These are phyloP conservation scores for Nothoprocta perdicaria DNA, from an alignment of 2,113 vertebrate species.

Conservation along the genomic window DNA sequence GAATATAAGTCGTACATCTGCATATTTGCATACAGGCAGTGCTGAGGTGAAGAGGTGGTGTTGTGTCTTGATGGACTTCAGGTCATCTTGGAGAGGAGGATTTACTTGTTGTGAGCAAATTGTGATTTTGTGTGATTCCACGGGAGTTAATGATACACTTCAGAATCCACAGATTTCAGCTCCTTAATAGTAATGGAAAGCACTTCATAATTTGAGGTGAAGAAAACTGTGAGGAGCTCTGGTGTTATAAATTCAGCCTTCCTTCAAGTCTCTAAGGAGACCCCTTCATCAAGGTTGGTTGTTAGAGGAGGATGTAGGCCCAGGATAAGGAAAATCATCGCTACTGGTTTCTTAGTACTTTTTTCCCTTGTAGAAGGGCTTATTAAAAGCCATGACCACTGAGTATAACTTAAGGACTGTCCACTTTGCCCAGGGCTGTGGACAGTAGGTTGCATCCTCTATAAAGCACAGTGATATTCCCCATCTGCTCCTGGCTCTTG, in stretches of 20 bases:
- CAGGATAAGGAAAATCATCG: not conserved
- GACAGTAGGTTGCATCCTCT: not conserved
- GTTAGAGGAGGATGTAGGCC: not conserved
- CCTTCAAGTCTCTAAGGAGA: conserved; percentile 2
- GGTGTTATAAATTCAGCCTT: conserved; percentile 18
- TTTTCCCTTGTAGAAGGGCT: not conserved
- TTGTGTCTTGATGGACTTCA: not conserved
- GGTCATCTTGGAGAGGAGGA: not conserved
- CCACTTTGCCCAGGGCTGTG: not conserved
- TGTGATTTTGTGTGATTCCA: not conserved
- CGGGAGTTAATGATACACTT: not conserved
- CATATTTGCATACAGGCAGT: not conserved
- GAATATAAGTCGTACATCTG: not conserved
- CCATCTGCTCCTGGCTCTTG: not conserved
- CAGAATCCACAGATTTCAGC: not conserved
- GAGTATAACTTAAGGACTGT: not conserved
- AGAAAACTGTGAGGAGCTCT: conserved; percentile 28
- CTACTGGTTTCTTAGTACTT: not conserved
- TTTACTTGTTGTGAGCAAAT: not conserved
- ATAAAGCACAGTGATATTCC: not conserved
- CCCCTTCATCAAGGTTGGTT: not conserved
- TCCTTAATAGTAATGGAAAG: not conserved
- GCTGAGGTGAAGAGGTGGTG: not conserved
- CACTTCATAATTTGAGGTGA: not conserved
- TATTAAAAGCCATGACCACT: not conserved